Percentiles rank a stretch among this genome's conserved stretches.
These are phyloP conservation scores for Brachionus plicatilis DNA, from an alignment of 1,140 invertebrate genomes.

Conservation along the genomic window DNA sequence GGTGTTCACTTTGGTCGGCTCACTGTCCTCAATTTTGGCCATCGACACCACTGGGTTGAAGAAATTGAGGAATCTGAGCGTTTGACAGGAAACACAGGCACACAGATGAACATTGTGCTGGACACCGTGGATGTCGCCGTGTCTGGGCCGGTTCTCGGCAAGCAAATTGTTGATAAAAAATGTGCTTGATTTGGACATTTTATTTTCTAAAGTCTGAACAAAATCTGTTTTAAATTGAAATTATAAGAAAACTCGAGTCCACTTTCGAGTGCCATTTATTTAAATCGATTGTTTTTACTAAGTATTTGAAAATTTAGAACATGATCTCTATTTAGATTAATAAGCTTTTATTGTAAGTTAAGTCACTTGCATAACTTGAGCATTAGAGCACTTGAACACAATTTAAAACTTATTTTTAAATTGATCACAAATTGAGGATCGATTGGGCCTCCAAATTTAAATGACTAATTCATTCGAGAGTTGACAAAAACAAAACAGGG, in stretches of 20 bases:
- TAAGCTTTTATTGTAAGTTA: neutral
- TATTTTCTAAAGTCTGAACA: neutral
- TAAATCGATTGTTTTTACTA: constrained; percentile 26
- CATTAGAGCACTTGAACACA: constrained; percentile 19
- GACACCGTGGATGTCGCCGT: neutral
- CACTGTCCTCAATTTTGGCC: neutral
- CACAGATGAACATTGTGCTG: neutral
- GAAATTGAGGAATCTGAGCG: neutral
- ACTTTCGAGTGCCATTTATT: neutral
- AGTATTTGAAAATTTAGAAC: constrained; percentile 6
- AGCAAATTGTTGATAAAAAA: constrained; percentile 9
- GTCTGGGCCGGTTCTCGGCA: neutral
- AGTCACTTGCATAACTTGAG: neutral
- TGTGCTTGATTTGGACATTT: constrained; percentile 23
- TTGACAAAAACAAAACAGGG: neutral
- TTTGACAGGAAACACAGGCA: neutral
- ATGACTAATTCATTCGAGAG: neutral
- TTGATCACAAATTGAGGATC: neutral
- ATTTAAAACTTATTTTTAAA: neutral
- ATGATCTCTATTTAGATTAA: constrained; percentile 27
- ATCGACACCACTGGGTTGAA: neutral
- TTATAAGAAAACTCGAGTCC: neutral
- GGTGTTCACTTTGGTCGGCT: neutral
- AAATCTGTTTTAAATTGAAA: neutral
- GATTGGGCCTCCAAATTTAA: neutral